These are phyloP conservation scores for Cosmia pyralina DNA, from an alignment of 2,888 invertebrate genomes.

Conservation along the genomic window DNA sequence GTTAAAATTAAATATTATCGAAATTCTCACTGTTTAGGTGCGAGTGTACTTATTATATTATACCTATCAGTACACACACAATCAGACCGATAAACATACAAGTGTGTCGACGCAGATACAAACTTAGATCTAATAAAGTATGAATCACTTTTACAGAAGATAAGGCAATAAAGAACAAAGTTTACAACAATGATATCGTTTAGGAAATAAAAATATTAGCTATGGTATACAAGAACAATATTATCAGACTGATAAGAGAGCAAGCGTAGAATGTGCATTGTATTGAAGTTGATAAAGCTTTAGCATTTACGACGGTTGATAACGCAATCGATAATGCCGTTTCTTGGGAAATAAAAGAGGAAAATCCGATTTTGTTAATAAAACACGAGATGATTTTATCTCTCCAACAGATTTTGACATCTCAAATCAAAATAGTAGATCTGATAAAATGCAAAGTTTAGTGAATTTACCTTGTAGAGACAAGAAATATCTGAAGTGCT, in stretches of 20 bases:
- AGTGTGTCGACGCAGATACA: slow-evolving; percentile 28
- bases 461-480: not conserved
- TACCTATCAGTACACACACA: slow-evolving; percentile 28
- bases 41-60: slow-evolving; percentile 8
- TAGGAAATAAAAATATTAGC: slow-evolving; percentile 58
- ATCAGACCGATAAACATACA: slow-evolving; percentile 34
- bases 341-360: slow-evolving; percentile 15
- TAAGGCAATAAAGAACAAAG: slow-evolving; percentile 43
- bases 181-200: slow-evolving; percentile 39
- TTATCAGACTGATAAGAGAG: slow-evolving; percentile 58
- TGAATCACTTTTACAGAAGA: slow-evolving; percentile 42
- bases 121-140: slow-evolving; percentile 19
- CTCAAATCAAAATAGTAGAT: slow-evolving; percentile 11
- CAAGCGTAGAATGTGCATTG: slow-evolving; percentile 45
- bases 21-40: slow-evolving; percentile 9
- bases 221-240: slow-evolving; percentile 48
- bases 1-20: slow-evolving; percentile 6
- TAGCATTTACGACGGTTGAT: slow-evolving; percentile 34
- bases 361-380: slow-evolving; percentile 25
- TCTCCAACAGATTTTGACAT: slow-evolving; percentile 11
- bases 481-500: not conserved
- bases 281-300: slow-evolving; percentile 43
- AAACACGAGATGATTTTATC: slow-evolving; percentile 12
- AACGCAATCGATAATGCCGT: slow-evolving; percentile 20
- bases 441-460: not conserved